Evolutionary conservation across 2,113 vertebrate species (phyloP), one percentile per base, ranked within the genome.

Genomic region (Osmerus eperlanus): DNA sequence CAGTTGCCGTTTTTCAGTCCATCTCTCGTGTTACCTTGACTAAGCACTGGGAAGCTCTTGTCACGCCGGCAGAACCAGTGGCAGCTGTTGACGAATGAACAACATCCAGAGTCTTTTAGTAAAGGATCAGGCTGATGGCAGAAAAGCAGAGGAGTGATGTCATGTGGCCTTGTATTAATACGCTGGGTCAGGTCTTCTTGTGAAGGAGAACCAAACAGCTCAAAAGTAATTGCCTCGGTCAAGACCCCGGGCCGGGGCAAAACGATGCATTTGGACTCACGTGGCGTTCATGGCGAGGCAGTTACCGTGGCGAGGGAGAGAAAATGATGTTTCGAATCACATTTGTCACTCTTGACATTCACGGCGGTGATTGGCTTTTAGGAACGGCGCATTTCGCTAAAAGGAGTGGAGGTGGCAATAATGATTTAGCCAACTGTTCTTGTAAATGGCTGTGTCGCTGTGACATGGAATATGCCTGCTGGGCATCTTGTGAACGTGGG

Each of bases 321-420:
- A 69, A 76, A 64, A 83, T 76, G 70, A 81, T 70, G 75, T 86
- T 87, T 85, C 58, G 83, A 85, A 85, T 85, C 72, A 68, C 78
- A 85, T 88, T 85, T 76, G 78, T 87, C 84, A 85, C 83, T 81
- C 77, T 79, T 87, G 87, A 87, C 84, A 86, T 89, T 89, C 72
- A 84, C 58, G 70, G 64, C 29, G n/a, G 3, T 73, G 70, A 56
- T 68, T 70, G 60, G 67, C 54, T 81, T 81, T 79, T 80, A 66
- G 53, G 56, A 59, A 72, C 52, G 41, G 69, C 68, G 25, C 58
- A 74, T 72, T 78, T 76, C 12, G 53, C 53, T 71, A 76, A 81
- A 75, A 74, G 66, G 29, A 71, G 70, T 58, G 71, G 76, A 74
- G 72, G 64, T 70, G 65, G 67, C 71, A 76, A 72, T 32, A 73